Percentiles rank a stretch among this genome's conserved stretches.
Conservation (phyloP, 2,113 vertebrate genomes). For the Scomber japonicus region DNA sequence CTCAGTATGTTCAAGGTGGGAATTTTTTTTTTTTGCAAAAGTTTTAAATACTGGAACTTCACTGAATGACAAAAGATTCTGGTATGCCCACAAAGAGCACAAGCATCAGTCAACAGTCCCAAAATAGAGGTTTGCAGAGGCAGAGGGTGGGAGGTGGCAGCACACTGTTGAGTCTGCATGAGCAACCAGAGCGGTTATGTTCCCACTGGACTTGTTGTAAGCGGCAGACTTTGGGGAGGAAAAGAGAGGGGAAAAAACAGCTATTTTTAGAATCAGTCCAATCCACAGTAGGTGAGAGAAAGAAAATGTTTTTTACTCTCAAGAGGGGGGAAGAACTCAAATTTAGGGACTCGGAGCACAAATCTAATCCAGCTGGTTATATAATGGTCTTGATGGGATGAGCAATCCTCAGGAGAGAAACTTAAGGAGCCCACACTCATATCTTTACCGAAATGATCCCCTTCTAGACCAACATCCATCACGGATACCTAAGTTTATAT, state of each 20-base stretch:
- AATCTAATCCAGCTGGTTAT: conserved; percentile 45
- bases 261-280: conserved; percentile 71
- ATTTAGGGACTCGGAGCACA: conserved; percentile 42
- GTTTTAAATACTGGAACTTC: conserved; percentile 43
- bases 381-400: conserved; percentile 29
- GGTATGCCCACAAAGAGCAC: conserved; percentile 41
- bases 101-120: conserved; percentile 62
- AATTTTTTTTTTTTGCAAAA: conserved; percentile 19
- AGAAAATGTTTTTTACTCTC: conserved; percentile 17
- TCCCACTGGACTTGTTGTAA: conserved; percentile 56
- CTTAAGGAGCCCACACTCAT: neutral
- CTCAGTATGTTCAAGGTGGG: conserved; percentile 3
- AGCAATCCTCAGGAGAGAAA: conserved; percentile 7
- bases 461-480: conserved; percentile 18
- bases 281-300: conserved; percentile 43
- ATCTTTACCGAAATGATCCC: conserved; percentile 23
- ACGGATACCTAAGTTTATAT: conserved; percentile 40
- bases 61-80: conserved; percentile 47
- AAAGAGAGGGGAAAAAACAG: conserved; percentile 40
- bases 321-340: neutral
- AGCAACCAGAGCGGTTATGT: conserved; percentile 50
- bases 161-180: conserved; percentile 42
- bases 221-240: conserved; percentile 47
- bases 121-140: conserved; percentile 78
- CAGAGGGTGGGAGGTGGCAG: conserved; percentile 67